Evolutionary conservation across 2,797 vertebrate genomes (phyloP).

Genomic region (Pristis pectinata): DNA sequence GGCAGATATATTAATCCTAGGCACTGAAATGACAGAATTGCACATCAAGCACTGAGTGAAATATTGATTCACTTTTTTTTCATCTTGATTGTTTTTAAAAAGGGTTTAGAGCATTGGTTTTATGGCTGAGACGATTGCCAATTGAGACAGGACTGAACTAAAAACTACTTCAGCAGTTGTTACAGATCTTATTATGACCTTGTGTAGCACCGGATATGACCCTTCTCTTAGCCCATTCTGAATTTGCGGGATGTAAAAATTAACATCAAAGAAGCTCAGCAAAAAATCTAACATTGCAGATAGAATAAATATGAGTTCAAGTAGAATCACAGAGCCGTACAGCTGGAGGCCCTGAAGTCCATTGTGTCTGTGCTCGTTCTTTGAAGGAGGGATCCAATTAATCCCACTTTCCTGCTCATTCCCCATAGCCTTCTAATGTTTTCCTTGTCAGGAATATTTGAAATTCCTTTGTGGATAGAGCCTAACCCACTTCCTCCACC

Average conservation of each 20-base stretch:
- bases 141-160: not conserved
- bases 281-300: not conserved
- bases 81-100: not conserved
- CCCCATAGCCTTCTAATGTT: too few relatives aligned
- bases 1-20: constrained; percentile 1
- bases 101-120: not conserved
- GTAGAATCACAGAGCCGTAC: not conserved
- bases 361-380: not conserved
- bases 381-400: not conserved
- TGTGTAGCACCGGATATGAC: not conserved
- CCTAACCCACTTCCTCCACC: not conserved
- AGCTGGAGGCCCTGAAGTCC: not conserved
- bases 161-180: not conserved
- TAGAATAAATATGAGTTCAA: not conserved
- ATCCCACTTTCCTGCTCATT: not conserved
- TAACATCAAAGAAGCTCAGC: not conserved
- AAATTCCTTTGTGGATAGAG: not conserved
- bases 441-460: not conserved
- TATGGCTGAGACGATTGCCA: not conserved
- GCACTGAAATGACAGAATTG: not conserved
- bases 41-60: not conserved
- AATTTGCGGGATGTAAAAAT: not conserved
- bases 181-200: not conserved
- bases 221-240: not conserved
- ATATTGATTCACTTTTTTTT: not conserved